A percentile compares a stretch with the other conserved stretches of the same genome.
Evolutionary conservation across 2,113 vertebrate species (phyloP).

Genomic region (Callorhinus ursinus): DNA sequence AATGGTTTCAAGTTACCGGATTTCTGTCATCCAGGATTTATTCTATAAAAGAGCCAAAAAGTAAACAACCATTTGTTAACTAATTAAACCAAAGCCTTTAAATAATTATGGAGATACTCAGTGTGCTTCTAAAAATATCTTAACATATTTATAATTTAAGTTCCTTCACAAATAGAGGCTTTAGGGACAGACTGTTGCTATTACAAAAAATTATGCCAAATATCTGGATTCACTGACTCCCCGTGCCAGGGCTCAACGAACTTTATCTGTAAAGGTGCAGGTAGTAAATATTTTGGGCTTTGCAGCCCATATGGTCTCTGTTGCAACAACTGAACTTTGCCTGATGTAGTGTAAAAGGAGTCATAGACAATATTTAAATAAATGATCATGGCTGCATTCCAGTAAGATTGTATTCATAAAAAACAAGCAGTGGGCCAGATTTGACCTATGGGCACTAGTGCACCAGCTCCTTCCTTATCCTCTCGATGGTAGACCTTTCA

Average conservation of each 20-base stretch:
- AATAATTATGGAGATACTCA: neutral
- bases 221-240: neutral
- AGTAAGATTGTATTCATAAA: conserved; percentile 11
- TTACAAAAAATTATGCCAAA: neutral
- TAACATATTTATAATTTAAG: conserved; percentile 38
- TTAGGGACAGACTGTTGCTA: neutral
- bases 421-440: neutral
- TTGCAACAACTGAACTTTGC: neutral
- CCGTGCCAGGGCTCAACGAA: neutral
- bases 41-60: conserved; percentile 31
- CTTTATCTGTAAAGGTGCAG: neutral
- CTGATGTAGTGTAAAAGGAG: neutral
- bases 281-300: conserved; percentile 22
- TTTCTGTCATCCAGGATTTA: conserved; percentile 24
- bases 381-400: neutral
- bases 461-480: neutral
- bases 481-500: neutral
- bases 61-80: neutral
- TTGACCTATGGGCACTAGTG: neutral
- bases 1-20: neutral
- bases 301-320: neutral
- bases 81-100: neutral
- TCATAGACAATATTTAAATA: neutral
- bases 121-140: neutral
- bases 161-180: neutral